Conservation (phyloP, 92 coral and sea anemone species). For the Heliopora coerulea region DNA sequence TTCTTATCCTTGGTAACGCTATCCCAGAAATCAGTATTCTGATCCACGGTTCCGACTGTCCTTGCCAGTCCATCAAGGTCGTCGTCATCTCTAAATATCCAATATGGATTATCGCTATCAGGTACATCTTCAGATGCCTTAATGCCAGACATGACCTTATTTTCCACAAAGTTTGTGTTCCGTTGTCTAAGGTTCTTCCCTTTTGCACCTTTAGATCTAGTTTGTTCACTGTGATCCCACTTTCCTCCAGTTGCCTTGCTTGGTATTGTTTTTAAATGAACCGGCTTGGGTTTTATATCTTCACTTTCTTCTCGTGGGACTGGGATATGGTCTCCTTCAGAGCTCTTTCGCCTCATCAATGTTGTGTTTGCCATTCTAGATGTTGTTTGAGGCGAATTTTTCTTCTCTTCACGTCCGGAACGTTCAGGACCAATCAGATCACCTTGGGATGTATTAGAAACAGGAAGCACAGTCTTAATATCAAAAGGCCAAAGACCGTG, state of each 20-base stretch:
- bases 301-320: background rate
- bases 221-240: background rate
- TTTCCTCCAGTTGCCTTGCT: background rate
- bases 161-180: background rate
- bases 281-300: background rate
- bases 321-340: background rate
- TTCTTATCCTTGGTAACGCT: background rate
- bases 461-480: background rate
- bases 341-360: background rate
- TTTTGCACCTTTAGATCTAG: background rate
- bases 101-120: slow-evolving; percentile 18
- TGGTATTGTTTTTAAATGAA: background rate
- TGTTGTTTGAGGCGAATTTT: background rate
- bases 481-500: background rate
- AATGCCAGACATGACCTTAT: background rate
- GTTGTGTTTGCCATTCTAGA: background rate
- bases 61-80: background rate
- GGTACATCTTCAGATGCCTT: background rate
- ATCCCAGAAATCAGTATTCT: background rate
- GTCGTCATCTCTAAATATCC: background rate
- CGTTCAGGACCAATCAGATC: background rate
- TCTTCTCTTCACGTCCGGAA: background rate
- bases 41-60: background rate
- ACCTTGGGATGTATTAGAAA: background rate
- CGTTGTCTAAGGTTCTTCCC: background rate